A percentile compares a stretch with the other conserved stretches of the same genome.
These are phyloP conservation scores for Siniperca scherzeri DNA, from an alignment of 2,797 vertebrate genomes.

Conservation along the genomic window DNA sequence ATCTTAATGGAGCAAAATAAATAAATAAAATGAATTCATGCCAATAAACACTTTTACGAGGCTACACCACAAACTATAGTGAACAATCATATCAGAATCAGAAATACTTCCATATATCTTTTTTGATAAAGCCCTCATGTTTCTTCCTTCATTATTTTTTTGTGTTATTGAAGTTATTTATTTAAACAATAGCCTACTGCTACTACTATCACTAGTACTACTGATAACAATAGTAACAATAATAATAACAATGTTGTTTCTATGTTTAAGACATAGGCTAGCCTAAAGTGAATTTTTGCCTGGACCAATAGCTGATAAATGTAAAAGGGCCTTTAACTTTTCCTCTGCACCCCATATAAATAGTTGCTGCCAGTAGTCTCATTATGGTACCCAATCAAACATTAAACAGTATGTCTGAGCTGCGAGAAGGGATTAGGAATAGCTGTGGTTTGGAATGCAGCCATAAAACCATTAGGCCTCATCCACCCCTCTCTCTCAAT, in stretches of 20 bases:
- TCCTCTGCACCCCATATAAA: neutral
- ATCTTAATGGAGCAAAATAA: neutral
- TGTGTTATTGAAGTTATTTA: neutral
- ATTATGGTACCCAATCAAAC: constrained; percentile 10
- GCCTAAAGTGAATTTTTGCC: neutral
- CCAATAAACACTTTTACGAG: neutral
- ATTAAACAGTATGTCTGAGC: constrained; percentile 3
- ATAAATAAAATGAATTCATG: neutral
- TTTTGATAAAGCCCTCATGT: too few relatives aligned
- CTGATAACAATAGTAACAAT: neutral
- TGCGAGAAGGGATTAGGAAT: constrained; percentile 26
- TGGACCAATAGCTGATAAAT: fast-evolving
- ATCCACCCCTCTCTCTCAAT: neutral
- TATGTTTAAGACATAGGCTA: neutral
- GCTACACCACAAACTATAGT: neutral
- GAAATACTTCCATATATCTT: too few relatives aligned
- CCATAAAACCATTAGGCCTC: constrained; percentile 25
- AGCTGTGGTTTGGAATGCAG: constrained; percentile 32
- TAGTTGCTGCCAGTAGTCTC: neutral
- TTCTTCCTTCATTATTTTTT: neutral
- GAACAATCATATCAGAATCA: neutral
- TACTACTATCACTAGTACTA: neutral
- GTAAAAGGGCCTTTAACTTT: neutral
- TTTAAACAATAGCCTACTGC: neutral
- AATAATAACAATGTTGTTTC: neutral